phyloP scores from a whole-genome alignment of 2,113 vertebrate species.

The Lasiurus borealis region DNA sequence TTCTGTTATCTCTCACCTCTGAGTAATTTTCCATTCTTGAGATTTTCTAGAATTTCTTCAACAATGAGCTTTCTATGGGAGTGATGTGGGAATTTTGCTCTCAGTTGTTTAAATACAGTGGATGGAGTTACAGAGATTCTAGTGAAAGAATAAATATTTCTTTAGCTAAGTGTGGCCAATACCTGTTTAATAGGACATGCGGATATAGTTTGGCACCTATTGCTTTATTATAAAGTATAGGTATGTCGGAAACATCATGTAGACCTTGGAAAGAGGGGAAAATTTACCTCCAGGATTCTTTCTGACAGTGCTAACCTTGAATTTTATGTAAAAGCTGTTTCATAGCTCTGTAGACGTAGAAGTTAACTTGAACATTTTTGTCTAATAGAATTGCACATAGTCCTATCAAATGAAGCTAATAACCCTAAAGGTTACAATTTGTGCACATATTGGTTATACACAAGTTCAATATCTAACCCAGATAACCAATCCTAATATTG shows the following conservation, averaged over 20 bases:
- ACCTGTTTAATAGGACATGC: background rate
- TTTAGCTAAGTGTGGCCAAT: background rate
- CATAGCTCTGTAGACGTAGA: background rate
- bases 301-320: background rate
- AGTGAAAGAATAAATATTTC: background rate
- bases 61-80: background rate
- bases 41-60: slow-evolving; percentile 10
- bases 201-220: background rate
- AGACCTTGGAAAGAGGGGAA: background rate
- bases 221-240: background rate
- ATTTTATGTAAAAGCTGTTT: background rate
- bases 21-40: slow-evolving; percentile 12
- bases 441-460: background rate
- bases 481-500: background rate
- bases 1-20: slow-evolving; percentile 1
- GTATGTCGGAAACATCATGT: background rate
- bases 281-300: background rate
- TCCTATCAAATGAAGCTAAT: background rate
- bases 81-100: background rate
- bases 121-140: background rate
- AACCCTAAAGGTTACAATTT: background rate
- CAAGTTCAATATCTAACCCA: background rate
- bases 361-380: background rate
- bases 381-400: background rate
- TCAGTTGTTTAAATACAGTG: background rate